These are phyloP conservation scores for Crossocerus cetratus DNA, from an alignment of 2,888 invertebrate species.

Conservation along the genomic window DNA sequence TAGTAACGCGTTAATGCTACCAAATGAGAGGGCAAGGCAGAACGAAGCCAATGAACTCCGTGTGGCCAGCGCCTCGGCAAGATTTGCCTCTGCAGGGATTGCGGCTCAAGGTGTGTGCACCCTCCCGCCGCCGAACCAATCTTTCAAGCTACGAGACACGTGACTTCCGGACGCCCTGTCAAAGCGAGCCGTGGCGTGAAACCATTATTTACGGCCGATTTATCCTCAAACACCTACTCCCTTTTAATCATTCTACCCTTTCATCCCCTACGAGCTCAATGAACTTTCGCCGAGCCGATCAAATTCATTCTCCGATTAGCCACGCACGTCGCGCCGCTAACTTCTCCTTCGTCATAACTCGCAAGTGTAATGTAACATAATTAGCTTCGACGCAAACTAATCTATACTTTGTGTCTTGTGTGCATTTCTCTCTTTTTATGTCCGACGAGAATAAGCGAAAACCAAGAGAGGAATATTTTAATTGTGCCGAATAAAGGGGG, in stretches of 20 bases:
- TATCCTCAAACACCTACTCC: conserved; percentile 3
- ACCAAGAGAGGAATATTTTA: no score
- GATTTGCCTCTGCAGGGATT: conserved; percentile 41
- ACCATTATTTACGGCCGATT: conserved; percentile 23
- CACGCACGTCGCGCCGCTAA: no score
- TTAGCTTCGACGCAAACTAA: no score
- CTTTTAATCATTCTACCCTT: not conserved
- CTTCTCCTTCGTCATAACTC: no score
- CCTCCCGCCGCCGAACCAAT: conserved; percentile 33
- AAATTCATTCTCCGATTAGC: no score
- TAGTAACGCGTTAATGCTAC: conserved; percentile 14
- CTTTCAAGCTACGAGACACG: conserved; percentile 36
- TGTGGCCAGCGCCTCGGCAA: conserved; percentile 6
- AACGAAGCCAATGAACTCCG: conserved; percentile 38
- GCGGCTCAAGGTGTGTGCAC: conserved; percentile 25
- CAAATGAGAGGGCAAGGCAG: conserved; percentile 27
- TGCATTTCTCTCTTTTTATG: no score
- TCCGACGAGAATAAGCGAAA: no score
- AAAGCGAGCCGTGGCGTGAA: not conserved
- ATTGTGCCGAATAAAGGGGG: no score
- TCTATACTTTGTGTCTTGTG: no score
- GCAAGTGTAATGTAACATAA: no score
- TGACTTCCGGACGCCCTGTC: conserved; percentile 26
- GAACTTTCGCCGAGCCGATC: conserved; percentile 1
- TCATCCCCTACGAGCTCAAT: not conserved